These are phyloP conservation scores for Noctua janthe DNA, from an alignment of 2,888 invertebrate genomes.

Conservation along the genomic window DNA sequence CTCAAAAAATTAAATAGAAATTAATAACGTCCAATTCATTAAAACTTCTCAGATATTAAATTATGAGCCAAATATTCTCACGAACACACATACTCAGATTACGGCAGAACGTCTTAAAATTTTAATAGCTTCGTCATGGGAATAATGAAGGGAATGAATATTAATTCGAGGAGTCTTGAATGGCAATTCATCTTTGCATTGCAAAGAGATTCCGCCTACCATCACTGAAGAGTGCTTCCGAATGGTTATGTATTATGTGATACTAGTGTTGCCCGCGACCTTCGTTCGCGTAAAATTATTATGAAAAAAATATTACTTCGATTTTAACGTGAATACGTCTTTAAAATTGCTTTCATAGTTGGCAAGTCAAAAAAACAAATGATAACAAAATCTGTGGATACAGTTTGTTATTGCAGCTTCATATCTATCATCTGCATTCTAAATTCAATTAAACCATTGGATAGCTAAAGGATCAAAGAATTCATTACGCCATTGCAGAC, in stretches of 20 bases:
- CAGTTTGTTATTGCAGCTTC: too few species aligned
- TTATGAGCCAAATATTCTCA: slow-evolving; percentile 78
- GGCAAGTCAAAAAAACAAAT: too few species aligned
- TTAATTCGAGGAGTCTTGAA: slow-evolving; percentile 82
- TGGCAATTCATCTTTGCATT: slow-evolving; percentile 82
- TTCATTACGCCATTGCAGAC: too few species aligned
- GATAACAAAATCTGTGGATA: too few species aligned
- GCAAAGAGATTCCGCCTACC: slow-evolving; percentile 79
- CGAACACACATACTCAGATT: slow-evolving; percentile 76
- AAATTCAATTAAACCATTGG: too few species aligned
- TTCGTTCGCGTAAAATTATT: too few species aligned
- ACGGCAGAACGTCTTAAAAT: slow-evolving; percentile 76
- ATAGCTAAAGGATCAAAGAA: too few species aligned
- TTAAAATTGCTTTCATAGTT: too few species aligned
- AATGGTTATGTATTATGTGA: slow-evolving; percentile 11
- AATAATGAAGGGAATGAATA: slow-evolving; percentile 85
- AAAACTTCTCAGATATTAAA: slow-evolving; percentile 56
- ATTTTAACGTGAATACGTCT: too few species aligned
- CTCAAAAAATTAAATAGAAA: background rate
- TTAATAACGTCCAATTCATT: slow-evolving; percentile 26
- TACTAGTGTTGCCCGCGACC: too few species aligned
- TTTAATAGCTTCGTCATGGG: slow-evolving; percentile 82
- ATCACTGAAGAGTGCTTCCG: slow-evolving; percentile 27
- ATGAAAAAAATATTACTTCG: too few species aligned
- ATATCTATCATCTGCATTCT: too few species aligned